Base-by-base conservation (phyloP, 2,888 invertebrate species). In the Eristalis pertinax region DNA sequence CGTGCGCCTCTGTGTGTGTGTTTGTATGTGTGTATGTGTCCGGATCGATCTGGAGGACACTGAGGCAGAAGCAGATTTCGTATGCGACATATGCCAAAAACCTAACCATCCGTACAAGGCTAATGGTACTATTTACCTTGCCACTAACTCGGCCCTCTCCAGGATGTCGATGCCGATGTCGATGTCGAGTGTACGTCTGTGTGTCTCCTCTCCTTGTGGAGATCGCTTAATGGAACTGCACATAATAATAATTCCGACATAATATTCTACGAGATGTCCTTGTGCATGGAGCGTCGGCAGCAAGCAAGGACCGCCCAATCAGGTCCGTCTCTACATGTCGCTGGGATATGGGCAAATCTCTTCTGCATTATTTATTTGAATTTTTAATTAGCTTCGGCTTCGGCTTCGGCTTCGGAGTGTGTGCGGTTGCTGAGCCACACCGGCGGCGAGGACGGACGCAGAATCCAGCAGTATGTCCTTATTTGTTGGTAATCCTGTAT, bases 191-290 rank as follows among this genome's bases (percentile, higher is more conserved):
- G 26, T 60, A 15, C 29, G 26, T 19, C 15, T 10, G 0, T 5
- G 15, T 26, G 35, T 58, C 58, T 5, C 68, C 67, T 7, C 41
- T 4, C 26, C n/a, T 43, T 15, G 56, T 67, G 24, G 63, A 43
- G 56, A 63, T 73, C 76, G 68, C 63, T 75, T 87, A 87, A 84
- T 84, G 84, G 79, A 29, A 73, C 76, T 84, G 84, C 79, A 87
- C 79, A 87, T 87, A 87, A 87, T 87, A 87, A 87, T 87, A 87
- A 86, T 87, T 84, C 87, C 79, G 43, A 84, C 79, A 87, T 76
- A 80, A 84, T 87, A 87, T 84, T 79, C 79, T 65, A 68, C 75
- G 38, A 79, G 76, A 73, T 69, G 84, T 83, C 75, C 73, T 72
- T 62, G 56, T 69, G 32, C 50, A 69, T 15, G 15, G 60, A 4